Conservation (phyloP, 1,140 invertebrate species). For the Bombus waltoni region DNA sequence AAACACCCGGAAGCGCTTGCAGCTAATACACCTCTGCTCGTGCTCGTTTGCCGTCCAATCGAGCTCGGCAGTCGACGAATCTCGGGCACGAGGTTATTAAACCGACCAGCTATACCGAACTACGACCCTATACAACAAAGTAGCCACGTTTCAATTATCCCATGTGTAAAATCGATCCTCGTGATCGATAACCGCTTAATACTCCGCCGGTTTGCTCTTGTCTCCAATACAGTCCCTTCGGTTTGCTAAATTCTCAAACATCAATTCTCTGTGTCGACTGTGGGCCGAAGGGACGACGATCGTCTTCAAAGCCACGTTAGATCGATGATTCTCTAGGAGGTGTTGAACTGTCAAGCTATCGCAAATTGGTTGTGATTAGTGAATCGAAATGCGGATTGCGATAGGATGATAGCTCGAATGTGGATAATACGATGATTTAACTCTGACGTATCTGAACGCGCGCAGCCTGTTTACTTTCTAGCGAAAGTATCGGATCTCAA, state of each 20-base stretch:
- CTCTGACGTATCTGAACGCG: background rate
- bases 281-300: background rate
- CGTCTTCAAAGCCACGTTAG: background rate
- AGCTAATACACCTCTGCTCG: slow-evolving; percentile 9
- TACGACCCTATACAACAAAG: slow-evolving; percentile 11
- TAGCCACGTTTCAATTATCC: slow-evolving; percentile 43
- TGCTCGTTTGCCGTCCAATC: slow-evolving; percentile 1
- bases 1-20: slow-evolving; percentile 40
- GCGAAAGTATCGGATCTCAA: background rate
- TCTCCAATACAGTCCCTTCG: background rate
- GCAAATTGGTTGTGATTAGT: background rate
- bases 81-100: slow-evolving; percentile 64
- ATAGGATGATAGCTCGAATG: background rate
- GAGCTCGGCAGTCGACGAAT: slow-evolving; percentile 27
- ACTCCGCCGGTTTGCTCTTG: slow-evolving; percentile 6
- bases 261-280: background rate
- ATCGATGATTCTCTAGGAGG: background rate
- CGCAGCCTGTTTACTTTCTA: background rate
- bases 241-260: background rate
- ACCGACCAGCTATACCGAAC: slow-evolving; percentile 22
- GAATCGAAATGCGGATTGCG: background rate
- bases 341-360: background rate
- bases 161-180: too few species aligned
- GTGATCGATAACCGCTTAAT: too few species aligned
- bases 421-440: background rate